Conservation (phyloP, 2,888 invertebrate genomes). For the Mesorhabditis sp. region DNA sequence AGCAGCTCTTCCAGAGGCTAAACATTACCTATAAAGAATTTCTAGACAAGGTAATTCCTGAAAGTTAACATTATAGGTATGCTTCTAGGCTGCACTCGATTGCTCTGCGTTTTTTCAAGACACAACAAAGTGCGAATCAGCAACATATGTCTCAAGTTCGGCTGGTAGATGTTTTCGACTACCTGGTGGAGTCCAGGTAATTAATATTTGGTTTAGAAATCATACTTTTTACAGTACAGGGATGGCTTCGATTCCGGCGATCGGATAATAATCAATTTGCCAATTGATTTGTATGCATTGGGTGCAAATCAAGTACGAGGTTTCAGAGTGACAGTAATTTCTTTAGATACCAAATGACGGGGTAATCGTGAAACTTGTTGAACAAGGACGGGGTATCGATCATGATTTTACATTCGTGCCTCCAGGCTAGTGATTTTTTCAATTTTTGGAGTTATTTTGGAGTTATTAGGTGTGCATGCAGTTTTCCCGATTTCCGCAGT, state of each 20-base stretch:
- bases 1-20: slow-evolving; percentile 20
- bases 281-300: slow-evolving; percentile 38
- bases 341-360: slow-evolving; percentile 53
- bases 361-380: slow-evolving; percentile 49
- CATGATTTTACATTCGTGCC: slow-evolving; percentile 44
- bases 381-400: slow-evolving; percentile 38
- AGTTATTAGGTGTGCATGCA: slow-evolving; percentile 45
- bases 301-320: slow-evolving; percentile 19
- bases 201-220: not conserved
- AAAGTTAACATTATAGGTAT: not conserved
- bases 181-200: slow-evolving; percentile 34
- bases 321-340: not conserved
- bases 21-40: slow-evolving; percentile 42
- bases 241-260: slow-evolving; percentile 47
- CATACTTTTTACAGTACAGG: slow-evolving; percentile 23
- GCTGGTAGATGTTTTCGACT: slow-evolving; percentile 51
- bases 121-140: too few species aligned
- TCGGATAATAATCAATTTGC: slow-evolving; percentile 38
- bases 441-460: slow-evolving; percentile 1
- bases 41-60: slow-evolving; percentile 20
- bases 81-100: slow-evolving; percentile 25
- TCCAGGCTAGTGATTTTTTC: slow-evolving; percentile 22
- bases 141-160: slow-evolving; percentile 42
- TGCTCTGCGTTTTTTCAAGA: slow-evolving; percentile 39
- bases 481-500: slow-evolving; percentile 50